These are phyloP conservation scores for Charaxes varanes DNA, from an alignment of 1,140 invertebrate genomes.

Conservation along the genomic window DNA sequence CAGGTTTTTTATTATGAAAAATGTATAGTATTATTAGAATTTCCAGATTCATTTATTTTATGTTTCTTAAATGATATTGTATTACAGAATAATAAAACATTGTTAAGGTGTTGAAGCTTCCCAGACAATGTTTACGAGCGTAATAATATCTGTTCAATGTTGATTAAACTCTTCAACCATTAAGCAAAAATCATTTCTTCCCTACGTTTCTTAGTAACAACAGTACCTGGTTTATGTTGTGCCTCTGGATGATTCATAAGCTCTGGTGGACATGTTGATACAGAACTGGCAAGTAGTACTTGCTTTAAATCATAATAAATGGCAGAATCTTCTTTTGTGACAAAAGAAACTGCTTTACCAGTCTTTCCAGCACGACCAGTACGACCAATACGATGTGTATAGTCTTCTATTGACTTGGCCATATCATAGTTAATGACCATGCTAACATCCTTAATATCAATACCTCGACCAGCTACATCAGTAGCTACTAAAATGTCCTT, in stretches of 20 bases:
- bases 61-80: no score
- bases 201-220: conserved; percentile 93
- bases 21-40: no score
- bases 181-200: conserved; percentile 97
- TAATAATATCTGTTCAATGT: no score
- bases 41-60: no score
- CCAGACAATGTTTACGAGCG: no score
- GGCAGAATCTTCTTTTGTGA: conserved; percentile 96
- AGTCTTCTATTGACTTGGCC: conserved; percentile 99
- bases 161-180: no score
- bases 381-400: conserved; percentile 99
- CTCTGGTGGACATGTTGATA: conserved; percentile 97
- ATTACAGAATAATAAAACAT: no score
- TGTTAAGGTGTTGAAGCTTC: no score
- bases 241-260: conserved; percentile 98
- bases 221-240: conserved; percentile 97
- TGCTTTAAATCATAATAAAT: conserved; percentile 99
- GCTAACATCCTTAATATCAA: conserved; percentile 99
- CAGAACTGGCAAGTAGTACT: conserved; percentile 90
- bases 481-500: conserved; percentile 99
- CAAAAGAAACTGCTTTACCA: conserved; percentile 96
- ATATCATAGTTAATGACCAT: conserved; percentile 99
- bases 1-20: no score
- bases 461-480: conserved; percentile 99
- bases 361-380: conserved; percentile 98